These are phyloP conservation scores for Resseliella maxima DNA, from an alignment of 2,888 invertebrate species.

Conservation along the genomic window DNA sequence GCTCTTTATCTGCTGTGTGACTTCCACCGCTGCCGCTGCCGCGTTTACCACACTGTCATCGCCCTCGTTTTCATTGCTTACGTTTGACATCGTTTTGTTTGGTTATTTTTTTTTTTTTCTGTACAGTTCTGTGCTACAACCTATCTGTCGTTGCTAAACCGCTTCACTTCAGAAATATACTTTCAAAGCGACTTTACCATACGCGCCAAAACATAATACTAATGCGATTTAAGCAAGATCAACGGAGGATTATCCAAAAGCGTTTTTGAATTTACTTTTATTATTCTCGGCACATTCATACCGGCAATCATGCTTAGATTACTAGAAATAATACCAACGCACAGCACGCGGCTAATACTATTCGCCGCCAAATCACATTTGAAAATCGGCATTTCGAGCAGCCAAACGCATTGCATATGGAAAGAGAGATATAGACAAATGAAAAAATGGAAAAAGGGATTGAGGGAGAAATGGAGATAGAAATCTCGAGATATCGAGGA, in stretches of 20 bases:
- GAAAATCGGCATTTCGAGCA: neutral
- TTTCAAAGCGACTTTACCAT: neutral
- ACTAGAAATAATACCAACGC: constrained; percentile 35
- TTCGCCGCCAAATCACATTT: neutral
- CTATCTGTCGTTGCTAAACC: neutral
- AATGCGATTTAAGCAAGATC: constrained; percentile 54
- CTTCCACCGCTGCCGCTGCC: neutral
- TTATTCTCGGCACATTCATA: constrained; percentile 54
- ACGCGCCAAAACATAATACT: constrained; percentile 16
- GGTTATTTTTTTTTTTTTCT: neutral
- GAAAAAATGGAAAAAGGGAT: too few relatives aligned
- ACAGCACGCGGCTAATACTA: constrained; percentile 51
- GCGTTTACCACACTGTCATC: neutral
- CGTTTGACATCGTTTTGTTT: neutral
- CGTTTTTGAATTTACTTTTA: constrained; percentile 54
- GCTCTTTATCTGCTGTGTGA: neutral
- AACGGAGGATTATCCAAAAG: constrained; percentile 51
- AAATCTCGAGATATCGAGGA: too few relatives aligned
- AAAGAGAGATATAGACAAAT: too few relatives aligned
- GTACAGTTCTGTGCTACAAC: neutral
- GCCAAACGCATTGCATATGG: too few relatives aligned
- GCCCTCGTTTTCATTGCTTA: neutral
- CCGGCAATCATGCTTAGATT: constrained; percentile 7
- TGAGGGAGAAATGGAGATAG: too few relatives aligned
- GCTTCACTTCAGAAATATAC: neutral